Evolutionary conservation across 2,113 vertebrate genomes (phyloP), one percentile per base, ranked within the genome.

Genomic region (Holacanthus passer): DNA sequence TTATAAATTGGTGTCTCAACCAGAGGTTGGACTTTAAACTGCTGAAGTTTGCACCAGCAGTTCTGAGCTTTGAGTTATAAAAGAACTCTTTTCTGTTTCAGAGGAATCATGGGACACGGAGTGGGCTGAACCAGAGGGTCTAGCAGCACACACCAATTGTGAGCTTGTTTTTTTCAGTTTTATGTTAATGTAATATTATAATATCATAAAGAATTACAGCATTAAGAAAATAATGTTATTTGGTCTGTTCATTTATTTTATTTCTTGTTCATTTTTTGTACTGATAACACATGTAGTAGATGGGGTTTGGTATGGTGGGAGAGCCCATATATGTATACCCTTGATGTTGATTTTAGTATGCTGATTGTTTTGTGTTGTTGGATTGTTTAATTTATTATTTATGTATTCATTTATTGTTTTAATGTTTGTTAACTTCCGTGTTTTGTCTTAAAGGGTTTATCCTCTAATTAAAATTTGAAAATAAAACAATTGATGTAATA

Each of bases 101-200:
- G 91, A 82, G 86, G 86, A 85, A 91, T 75, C 93, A 95, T 96
- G 95, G 95, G 94, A 89, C 93, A 91, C 89, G 80, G 94, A 91
- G 92, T 94, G 58, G 95, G 92, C 88, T 95, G 91, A 94, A 91
- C 82, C 56, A 67, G 69, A 87, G 74, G 87, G 89, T 90, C 83
- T 81, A 89, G 86, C 91, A 92, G 60, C 85, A 70, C 82, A 82
- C 90, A 88, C 82, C 86, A 91, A 56, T 85, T 68, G 95, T 95
- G 52, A 94, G 95, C 93, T 35, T 16, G 22, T 35, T 29, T 68
- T n/a, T 13, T n/a, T 41, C 3, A 45, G 16, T 58, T 7, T 66
- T 45, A 6, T 32, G 3, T 52, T 4, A 19, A 4, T 64, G 31
- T 14, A 64, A 7, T 0, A 67, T 71, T 60, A 29, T 29, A 37